A percentile compares a stretch with the other conserved stretches of the same genome.
These are phyloP conservation scores for Caenorhabditis briggsae DNA, from an alignment of 1,140 invertebrate species.

Conservation along the genomic window DNA sequence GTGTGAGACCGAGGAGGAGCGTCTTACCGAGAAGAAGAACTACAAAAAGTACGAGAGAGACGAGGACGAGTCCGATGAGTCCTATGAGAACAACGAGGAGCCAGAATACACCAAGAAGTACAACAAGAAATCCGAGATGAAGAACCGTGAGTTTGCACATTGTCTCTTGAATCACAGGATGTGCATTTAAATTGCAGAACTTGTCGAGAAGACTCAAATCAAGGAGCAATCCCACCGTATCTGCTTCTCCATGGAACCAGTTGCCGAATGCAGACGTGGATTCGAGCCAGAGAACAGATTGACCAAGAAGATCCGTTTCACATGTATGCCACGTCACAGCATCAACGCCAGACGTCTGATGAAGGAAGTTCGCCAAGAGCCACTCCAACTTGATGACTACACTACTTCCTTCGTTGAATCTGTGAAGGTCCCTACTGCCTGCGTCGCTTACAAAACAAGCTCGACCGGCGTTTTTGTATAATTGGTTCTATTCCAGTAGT, in stretches of 20 bases:
- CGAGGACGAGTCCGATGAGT: slow-evolving; percentile 29
- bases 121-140: background rate
- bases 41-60: slow-evolving; percentile 52
- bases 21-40: slow-evolving; percentile 44
- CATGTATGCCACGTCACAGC: slow-evolving; percentile 52
- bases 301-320: slow-evolving; percentile 56
- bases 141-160: background rate
- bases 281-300: background rate
- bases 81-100: slow-evolving; percentile 15
- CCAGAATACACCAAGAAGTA: background rate
- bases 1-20: slow-evolving; percentile 59
- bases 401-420: slow-evolving; percentile 42
- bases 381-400: slow-evolving; percentile 45
- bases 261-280: slow-evolving; percentile 61
- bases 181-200: background rate
- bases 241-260: slow-evolving; percentile 69
- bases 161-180: no score
- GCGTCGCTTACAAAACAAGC: slow-evolving; percentile 57
- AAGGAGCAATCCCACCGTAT: slow-evolving; percentile 60
- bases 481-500: background rate
- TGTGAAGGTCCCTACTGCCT: slow-evolving; percentile 54
- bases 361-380: slow-evolving; percentile 45
- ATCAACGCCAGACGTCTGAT: slow-evolving; percentile 50
- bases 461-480: background rate
- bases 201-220: slow-evolving; percentile 57